Base-by-base conservation (phyloP, 2,888 invertebrate genomes). In the Fragum fragum region DNA sequence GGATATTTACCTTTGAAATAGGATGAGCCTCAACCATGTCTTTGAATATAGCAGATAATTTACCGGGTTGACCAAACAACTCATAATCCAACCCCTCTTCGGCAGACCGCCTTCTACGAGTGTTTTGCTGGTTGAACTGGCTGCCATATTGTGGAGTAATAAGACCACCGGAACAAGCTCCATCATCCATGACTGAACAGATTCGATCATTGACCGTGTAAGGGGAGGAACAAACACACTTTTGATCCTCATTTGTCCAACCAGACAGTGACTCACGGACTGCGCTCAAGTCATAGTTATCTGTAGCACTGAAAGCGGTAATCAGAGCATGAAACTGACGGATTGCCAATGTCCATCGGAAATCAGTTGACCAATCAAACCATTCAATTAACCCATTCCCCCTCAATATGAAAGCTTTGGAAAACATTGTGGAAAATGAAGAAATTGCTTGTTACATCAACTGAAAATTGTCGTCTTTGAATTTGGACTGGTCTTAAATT, bases 251-350 rank as follows among this genome's bases (percentile, higher is more conserved):
- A 57, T 7, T 11, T 9, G 57, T 11, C 57, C 57, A 57, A 28
- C 1, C 57, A 1, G 57, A 7, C 14, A 28, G 28, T 0, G 3
- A 1, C 6, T 9, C 26, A 26, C 21, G 28, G 11, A 18, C 18
- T 18, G 57, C 21, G 18, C 26, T 26, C 14, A 21, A 18, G 26
- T 57, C 57, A 7, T 26, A 28, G 26, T 21, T 0, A 9, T 28
- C 28, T 26, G 26, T 57, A 16, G 57, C 57, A 57, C 57, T 57
- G n/a, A n/a, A n/a, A n/a, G n/a, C n/a, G n/a, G n/a, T n/a, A n/a
- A n/a, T n/a, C n/a, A n/a, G n/a, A n/a, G n/a, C n/a, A n/a, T n/a
- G n/a, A n/a, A n/a, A n/a, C n/a, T n/a, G n/a, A n/a, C n/a, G n/a
- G n/a, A n/a, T n/a, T n/a, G n/a, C n/a, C n/a, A n/a, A n/a, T n/a